Base-by-base conservation (phyloP, 2,113 vertebrate species). In the Tringa solitaria region DNA sequence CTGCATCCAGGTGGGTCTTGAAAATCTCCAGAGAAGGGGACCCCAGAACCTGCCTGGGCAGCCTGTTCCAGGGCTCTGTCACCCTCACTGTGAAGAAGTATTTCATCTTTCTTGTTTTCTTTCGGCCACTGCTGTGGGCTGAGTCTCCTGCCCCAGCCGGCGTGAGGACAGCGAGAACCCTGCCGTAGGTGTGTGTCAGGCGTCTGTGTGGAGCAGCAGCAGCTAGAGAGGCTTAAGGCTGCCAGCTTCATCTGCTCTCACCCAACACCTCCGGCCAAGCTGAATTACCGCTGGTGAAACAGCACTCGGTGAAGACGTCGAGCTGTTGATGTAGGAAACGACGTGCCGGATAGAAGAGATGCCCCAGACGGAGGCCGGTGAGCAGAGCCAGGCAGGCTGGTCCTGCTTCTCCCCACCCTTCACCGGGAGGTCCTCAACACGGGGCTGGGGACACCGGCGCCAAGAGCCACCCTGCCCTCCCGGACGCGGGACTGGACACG, bases 251-350 rank as follows among this genome's bases (percentile, higher is more conserved):
- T 1, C 20, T 21, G n/a, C 46, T 30, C 23, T 5, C 33, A 5
- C 27, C 27, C 0, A 0, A 9, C 32, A 14, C 23, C 68, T 26
- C 46, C 0, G 0, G 0, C 39, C 14, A 1, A 21, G 72, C 12
- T 2, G 4, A 28, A 3, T 2, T 10, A 14, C 37, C 18, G 3
- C 27, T n/a, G 15, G 9, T 0, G 45, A 16, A 12, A 6, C 10
- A 8, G 67, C 60, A 1, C 23, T 18, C 1, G 0, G 0, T 21
- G 54, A 7, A 18, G 8, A 10, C 15, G 22, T 2, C 8, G 2
- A 4, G 56, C 0, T 11, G 10, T 0, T 5, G 37, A 1, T 5
- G 61, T 0, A 10, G 70, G 39, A 3, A 17, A 6, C 0, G 26
- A 15, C 22, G 57, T 12, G 1, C 0, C 10, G 51, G 51, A 18